Percentiles rank a stretch among this genome's conserved stretches.
Conservation (phyloP, 1,140 invertebrate genomes). For the Spodoptera litura region DNA sequence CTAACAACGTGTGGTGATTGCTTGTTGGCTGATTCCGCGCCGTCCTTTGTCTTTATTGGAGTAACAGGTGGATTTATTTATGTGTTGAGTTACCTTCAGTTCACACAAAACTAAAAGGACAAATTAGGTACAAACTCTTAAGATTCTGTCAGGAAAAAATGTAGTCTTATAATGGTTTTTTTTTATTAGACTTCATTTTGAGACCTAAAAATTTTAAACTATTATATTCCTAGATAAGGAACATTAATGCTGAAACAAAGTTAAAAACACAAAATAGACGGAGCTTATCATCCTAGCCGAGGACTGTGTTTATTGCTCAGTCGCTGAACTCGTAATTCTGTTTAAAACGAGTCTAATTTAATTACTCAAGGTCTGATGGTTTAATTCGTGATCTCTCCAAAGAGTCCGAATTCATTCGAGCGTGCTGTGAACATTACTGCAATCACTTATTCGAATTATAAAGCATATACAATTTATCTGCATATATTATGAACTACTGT, state of each 20-base stretch:
- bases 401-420: slow-evolving; percentile 1
- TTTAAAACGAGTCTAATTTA: slow-evolving; percentile 58
- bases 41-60: slow-evolving; percentile 5
- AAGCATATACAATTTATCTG: background rate
- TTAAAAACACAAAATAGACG: slow-evolving; percentile 14
- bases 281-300: slow-evolving; percentile 49
- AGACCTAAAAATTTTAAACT: background rate
- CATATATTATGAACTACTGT: too few species aligned
- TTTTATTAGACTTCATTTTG: background rate
- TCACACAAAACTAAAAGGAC: too few species aligned
- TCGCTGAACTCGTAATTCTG: slow-evolving; percentile 52
- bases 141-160: too few species aligned
- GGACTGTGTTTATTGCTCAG: slow-evolving; percentile 52
- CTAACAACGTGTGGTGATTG: slow-evolving; percentile 21
- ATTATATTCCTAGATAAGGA: background rate
- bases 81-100: background rate
- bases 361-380: slow-evolving; percentile 48
- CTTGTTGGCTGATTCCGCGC: slow-evolving; percentile 1
- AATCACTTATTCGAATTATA: slow-evolving; percentile 13
- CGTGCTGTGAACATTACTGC: slow-evolving; percentile 20
- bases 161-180: background rate
- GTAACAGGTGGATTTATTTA: slow-evolving; percentile 4
- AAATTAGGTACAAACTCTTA: too few species aligned
- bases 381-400: slow-evolving; percentile 41
- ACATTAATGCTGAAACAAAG: background rate